Evolutionary conservation across 1,140 invertebrate species (phyloP).

Genomic region (Aphaenogaster ashmeadi): DNA sequence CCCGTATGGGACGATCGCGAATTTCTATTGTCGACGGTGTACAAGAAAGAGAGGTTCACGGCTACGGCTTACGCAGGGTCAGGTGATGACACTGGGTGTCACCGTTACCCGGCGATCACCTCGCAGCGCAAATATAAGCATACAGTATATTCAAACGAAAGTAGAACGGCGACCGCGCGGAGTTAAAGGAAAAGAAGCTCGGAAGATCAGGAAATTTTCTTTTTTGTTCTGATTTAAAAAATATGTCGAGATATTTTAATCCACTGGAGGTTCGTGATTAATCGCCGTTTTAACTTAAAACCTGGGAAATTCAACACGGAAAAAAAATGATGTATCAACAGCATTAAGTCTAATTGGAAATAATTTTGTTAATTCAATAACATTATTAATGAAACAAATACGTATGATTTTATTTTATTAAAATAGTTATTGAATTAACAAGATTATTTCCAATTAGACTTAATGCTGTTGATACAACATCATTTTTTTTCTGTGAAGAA

Average conservation of each 20-base stretch:
- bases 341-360: no score
- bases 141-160: slow-evolving; percentile 47
- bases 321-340: no score
- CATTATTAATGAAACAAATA: no score
- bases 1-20: slow-evolving; percentile 78
- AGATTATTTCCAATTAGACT: no score
- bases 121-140: slow-evolving; percentile 19
- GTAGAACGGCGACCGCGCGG: slow-evolving; percentile 56
- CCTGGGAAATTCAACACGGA: no score
- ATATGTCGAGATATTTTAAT: neutral
- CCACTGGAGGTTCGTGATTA: neutral
- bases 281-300: neutral
- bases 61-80: slow-evolving; percentile 76
- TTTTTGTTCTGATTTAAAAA: neutral
- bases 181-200: neutral
- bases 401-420: no score
- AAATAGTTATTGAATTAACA: no score
- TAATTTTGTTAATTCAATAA: no score
- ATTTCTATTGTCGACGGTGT: slow-evolving; percentile 79
- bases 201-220: neutral
- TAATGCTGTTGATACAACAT: no score
- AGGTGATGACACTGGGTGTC: slow-evolving; percentile 75
- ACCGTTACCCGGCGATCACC: slow-evolving; percentile 80
- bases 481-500: neutral
- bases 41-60: slow-evolving; percentile 79